phyloP scores from a whole-genome alignment of 2,888 invertebrate genomes.

The Helobdella robusta region DNA sequence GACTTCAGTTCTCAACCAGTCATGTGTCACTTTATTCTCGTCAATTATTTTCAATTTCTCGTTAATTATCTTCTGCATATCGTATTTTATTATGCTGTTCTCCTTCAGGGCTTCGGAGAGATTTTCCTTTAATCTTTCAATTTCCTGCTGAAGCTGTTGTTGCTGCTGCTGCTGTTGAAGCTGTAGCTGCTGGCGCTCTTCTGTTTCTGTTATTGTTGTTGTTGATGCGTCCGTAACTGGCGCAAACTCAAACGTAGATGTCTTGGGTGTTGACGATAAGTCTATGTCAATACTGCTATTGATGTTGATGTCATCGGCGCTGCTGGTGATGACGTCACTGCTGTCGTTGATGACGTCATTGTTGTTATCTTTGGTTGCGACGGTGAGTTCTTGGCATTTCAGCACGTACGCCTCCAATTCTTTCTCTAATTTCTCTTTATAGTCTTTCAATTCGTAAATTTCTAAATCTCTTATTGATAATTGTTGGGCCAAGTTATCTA shows the following conservation, averaged over 20 bases:
- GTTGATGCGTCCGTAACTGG: background rate
- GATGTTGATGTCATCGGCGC: background rate
- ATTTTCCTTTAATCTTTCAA: slow-evolving; percentile 52
- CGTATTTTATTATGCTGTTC: slow-evolving; percentile 21
- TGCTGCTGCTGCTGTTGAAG: background rate
- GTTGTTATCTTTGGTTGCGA: background rate
- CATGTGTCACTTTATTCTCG: slow-evolving; percentile 25
- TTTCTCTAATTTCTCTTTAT: slow-evolving; percentile 22
- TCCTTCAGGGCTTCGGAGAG: slow-evolving; percentile 2
- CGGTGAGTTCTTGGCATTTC: background rate
- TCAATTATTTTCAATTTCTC: slow-evolving; percentile 28
- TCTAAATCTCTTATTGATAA: slow-evolving; percentile 17
- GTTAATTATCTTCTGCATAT: slow-evolving; percentile 25
- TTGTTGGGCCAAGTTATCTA: background rate
- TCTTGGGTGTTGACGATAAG: background rate
- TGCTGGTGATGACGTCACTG: background rate
- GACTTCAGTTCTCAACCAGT: slow-evolving; percentile 27
- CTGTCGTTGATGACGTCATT: background rate
- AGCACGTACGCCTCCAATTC: slow-evolving; percentile 9
- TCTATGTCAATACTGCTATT: too few relatives aligned
- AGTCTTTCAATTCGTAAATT: slow-evolving; percentile 17
- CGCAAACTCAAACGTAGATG: background rate
- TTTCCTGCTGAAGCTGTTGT: slow-evolving; percentile 60
- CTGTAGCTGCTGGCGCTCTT: background rate
- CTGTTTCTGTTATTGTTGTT: background rate